Evolutionary conservation across 2,888 invertebrate genomes (phyloP), one percentile per base, ranked within the genome.

Genomic region (Hylaea fasciaria): DNA sequence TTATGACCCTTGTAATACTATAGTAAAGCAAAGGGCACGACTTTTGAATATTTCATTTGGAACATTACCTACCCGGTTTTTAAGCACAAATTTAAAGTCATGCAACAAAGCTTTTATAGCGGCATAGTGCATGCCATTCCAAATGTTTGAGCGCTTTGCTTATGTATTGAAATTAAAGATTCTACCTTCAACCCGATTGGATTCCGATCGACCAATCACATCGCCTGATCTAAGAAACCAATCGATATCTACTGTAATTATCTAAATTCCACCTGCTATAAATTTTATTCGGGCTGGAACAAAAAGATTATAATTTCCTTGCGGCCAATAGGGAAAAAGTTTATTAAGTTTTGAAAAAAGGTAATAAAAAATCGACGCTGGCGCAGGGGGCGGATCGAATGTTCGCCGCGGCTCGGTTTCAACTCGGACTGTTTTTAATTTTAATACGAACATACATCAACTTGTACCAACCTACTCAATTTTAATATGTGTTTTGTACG

Each of bases 291-390:
- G 68, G 70, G 74, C 72, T 72, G 71, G 57, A 74, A 83, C 78
- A 85, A 86, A 85, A 81, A 73, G 58, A 54, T 84, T 80, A 86
- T 87, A 88, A 89, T 90, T 86, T 77, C 83, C 83, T 83, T 76
- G 75, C 77, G 81, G 82, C 91, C 91, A 90, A 91, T 91, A 87
- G 89, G n/a, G 86, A 89, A 91, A 91, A 91, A 89, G 89, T 87
- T 85, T 89, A 88, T 85, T 86, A 85, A 80, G 69, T 67, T 73
- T 70, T 71, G 65, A 76, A 81, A 86, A 87, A 87, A 87, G 77
- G 64, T 60, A 65, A 62, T 80, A 84, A 87, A 85, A 85, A 80
- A 74, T 73, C 74, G 70, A 73, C 84, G 81, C 81, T 70, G 80
- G 82, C 83, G 83, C 76, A 81, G 80, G 82, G 89, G 89, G 89